Conservation (phyloP, 2,888 invertebrate species). For the Sthenelais limicola region DNA sequence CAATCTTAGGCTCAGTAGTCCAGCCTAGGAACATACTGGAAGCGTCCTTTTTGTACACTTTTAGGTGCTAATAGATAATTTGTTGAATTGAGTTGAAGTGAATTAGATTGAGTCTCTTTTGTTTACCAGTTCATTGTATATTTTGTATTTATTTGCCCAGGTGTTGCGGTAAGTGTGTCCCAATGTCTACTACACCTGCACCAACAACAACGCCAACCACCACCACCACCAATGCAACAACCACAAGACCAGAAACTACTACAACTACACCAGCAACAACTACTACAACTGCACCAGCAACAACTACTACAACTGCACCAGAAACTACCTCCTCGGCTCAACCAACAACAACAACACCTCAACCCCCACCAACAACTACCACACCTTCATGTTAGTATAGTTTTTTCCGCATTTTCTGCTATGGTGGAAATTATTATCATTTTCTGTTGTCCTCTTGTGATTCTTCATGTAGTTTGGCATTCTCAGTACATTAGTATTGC, state of each 20-base stretch:
- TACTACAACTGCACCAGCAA: not conserved
- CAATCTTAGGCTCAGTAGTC: no score
- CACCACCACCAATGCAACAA: not conserved
- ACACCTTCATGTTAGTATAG: constrained; percentile 6
- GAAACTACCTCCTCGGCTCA: not conserved
- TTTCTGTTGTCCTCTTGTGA: no score
- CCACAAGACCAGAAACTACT: not conserved
- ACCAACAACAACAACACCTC: not conserved
- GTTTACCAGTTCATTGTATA: not conserved
- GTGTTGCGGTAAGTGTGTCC: constrained; percentile 5
- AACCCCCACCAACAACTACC: not conserved
- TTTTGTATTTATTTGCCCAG: not conserved
- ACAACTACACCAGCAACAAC: not conserved
- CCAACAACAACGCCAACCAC: not conserved
- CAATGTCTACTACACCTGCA: not conserved
- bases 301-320: not conserved
- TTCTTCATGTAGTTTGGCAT: no score
- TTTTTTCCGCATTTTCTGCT: no score
- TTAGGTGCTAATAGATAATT: no score
- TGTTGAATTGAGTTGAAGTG: no score
- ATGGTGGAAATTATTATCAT: no score
- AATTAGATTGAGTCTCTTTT: no score
- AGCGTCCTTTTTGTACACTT: no score
- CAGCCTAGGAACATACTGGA: no score
- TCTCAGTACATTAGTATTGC: no score